Percentiles rank a stretch among this genome's conserved stretches.
Evolutionary conservation across 1,140 invertebrate species (phyloP).

Genomic region (Batillaria attramentaria): DNA sequence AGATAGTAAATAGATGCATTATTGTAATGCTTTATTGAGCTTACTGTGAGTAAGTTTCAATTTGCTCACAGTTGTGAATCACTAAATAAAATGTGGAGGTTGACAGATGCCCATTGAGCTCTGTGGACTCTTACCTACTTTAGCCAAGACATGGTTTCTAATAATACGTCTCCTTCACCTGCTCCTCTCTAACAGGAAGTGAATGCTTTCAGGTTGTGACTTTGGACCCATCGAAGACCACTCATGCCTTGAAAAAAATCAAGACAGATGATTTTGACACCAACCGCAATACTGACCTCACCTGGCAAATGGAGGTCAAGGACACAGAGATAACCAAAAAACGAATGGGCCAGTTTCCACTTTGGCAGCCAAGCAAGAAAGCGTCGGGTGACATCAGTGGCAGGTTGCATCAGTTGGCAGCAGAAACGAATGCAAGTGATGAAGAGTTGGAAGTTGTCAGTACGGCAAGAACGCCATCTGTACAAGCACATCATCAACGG

Average conservation of each 20-base stretch:
- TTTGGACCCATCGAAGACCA: slow-evolving; percentile 59
- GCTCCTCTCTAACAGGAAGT: too few species aligned
- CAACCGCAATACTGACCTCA: slow-evolving; percentile 33
- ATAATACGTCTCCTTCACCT: background rate
- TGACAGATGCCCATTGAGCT: too few species aligned
- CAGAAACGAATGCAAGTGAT: background rate
- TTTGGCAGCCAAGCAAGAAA: background rate
- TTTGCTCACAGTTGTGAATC: background rate
- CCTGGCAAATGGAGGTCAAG: slow-evolving; percentile 55
- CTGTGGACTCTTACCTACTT: too few species aligned
- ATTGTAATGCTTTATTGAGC: background rate
- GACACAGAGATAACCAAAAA: slow-evolving; percentile 56
- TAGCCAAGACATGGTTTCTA: background rate
- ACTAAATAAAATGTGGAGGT: too few species aligned
- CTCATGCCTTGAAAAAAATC: slow-evolving; percentile 54
- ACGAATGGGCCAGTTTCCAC: slow-evolving; percentile 55
- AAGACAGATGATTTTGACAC: slow-evolving; percentile 41
- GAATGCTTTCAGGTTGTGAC: background rate
- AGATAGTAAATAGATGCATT: too few species aligned
- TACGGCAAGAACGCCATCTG: background rate
- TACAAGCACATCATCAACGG: background rate
- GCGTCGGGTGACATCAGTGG: slow-evolving; percentile 1
- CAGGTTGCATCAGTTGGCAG: background rate
- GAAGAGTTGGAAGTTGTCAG: background rate
- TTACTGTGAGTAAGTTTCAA: background rate